Conservation (phyloP, 2,888 invertebrate genomes). For the Athrips mouffetella region DNA sequence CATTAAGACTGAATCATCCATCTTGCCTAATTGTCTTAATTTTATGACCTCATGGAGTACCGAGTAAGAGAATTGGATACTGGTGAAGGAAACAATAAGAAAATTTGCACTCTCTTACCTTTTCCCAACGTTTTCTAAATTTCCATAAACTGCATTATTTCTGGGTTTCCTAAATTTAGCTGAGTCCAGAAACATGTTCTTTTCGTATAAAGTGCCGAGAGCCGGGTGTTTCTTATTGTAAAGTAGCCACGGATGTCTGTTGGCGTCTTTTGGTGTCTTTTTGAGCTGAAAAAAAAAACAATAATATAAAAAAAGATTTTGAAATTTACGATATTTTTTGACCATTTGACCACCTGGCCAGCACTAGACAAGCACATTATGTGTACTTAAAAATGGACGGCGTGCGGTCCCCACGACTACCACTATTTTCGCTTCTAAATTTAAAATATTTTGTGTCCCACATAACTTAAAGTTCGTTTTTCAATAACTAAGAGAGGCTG, state of each 20-base stretch:
- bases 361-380: too few species aligned
- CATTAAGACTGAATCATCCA: background rate
- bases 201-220: background rate
- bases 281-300: background rate
- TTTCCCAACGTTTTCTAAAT: background rate
- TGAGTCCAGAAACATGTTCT: background rate
- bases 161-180: background rate
- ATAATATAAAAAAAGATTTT: background rate
- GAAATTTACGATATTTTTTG: background rate
- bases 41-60: too few species aligned
- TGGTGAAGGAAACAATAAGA: background rate
- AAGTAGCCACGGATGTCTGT: background rate
- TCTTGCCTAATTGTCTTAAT: too few species aligned
- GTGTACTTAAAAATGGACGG: too few species aligned
- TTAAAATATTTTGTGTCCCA: too few species aligned
- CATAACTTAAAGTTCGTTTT: too few species aligned
- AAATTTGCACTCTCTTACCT: background rate
- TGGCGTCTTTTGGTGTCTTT: background rate
- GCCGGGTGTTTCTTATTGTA: background rate
- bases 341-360: too few species aligned
- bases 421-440: too few species aligned
- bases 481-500: too few species aligned
- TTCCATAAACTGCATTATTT: background rate
- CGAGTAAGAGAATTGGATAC: too few species aligned
- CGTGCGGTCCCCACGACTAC: too few species aligned